These are phyloP conservation scores for Paraescarpia echinospica DNA, from an alignment of 1,140 invertebrate genomes.

Conservation along the genomic window DNA sequence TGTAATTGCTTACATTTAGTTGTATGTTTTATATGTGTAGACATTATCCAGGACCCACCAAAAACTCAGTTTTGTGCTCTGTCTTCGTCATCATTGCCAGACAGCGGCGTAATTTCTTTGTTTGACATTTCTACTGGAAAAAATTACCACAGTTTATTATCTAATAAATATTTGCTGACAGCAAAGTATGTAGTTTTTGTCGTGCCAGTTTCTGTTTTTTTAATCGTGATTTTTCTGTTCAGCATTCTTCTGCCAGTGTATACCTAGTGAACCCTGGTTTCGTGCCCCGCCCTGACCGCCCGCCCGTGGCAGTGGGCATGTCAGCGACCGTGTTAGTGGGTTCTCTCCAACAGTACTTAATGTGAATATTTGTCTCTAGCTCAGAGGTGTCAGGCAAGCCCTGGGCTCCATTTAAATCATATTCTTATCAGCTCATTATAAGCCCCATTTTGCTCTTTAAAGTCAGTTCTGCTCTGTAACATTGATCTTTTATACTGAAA, in stretches of 20 bases:
- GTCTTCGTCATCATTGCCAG: neutral
- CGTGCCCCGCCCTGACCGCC: neutral
- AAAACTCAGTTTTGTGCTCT: neutral
- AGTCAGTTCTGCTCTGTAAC: no score
- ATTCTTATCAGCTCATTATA: no score
- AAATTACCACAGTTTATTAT: neutral
- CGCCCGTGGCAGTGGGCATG: neutral
- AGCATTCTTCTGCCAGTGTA: neutral
- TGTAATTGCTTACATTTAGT: neutral
- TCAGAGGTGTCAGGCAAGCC: no score
- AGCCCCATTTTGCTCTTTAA: no score
- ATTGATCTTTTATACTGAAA: no score
- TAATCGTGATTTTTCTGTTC: neutral
- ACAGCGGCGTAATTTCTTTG: neutral
- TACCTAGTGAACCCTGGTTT: neutral
- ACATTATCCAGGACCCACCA: neutral
- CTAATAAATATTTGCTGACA: neutral
- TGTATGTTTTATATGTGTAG: neutral
- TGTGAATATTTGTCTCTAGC: neutral
- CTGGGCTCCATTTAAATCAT: no score
- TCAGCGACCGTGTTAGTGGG: neutral
- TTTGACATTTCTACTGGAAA: neutral
- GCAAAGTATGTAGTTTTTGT: neutral
- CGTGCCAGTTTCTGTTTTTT: neutral
- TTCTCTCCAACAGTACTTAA: neutral